Evolutionary conservation across 2,113 vertebrate genomes (phyloP).

Genomic region (Pollimyrus isidori): DNA sequence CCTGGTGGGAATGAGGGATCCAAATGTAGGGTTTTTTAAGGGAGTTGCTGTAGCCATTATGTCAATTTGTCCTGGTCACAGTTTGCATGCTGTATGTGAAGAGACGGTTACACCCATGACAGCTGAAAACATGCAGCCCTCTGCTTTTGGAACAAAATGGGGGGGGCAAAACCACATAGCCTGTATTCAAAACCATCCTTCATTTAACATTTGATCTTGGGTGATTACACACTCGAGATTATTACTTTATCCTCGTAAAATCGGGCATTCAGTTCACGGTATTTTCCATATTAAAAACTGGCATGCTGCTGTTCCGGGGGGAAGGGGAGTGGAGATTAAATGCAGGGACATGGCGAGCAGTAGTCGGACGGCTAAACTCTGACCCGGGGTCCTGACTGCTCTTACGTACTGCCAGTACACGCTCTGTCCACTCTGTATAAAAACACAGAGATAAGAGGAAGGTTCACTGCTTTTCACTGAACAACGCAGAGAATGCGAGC

Average conservation of each 20-base stretch:
- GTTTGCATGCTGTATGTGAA: background rate
- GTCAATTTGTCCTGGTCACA: background rate
- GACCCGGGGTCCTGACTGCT: background rate
- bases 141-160: background rate
- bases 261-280: constrained; percentile 32
- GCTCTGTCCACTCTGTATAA: background rate
- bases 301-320: constrained; percentile 21
- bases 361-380: background rate
- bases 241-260: constrained; percentile 44
- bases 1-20: background rate
- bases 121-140: background rate
- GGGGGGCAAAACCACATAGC: no score
- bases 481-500: background rate
- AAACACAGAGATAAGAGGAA: background rate
- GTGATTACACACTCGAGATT: constrained; percentile 31
- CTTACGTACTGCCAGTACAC: background rate
- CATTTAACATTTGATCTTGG: constrained; percentile 23
- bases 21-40: background rate
- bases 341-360: constrained; percentile 22
- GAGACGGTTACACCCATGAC: background rate
- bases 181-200: constrained; percentile 2
- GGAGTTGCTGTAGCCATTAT: background rate
- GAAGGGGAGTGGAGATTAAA: constrained; percentile 37
- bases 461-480: background rate
- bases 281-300: constrained; percentile 51